Conservation (phyloP, 2,113 vertebrate species). For the Furnarius figulus region DNA sequence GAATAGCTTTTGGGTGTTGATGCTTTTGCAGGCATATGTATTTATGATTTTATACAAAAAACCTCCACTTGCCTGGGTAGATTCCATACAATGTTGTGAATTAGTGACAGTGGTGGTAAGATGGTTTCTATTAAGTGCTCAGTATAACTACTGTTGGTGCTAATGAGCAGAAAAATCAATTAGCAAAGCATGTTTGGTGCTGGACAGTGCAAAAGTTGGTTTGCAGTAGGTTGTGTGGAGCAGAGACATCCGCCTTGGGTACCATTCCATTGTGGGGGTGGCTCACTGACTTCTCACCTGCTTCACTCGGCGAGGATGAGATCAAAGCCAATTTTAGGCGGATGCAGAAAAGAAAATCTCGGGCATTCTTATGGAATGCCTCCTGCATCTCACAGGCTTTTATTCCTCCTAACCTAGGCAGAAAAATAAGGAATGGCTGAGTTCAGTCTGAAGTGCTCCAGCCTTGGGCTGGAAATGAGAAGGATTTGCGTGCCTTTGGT, state of each 20-base stretch:
- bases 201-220: constrained; percentile 1
- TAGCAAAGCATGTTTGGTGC: background rate
- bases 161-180: background rate
- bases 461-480: background rate
- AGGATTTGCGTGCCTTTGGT: background rate
- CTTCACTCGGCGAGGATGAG: background rate
- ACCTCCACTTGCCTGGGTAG: background rate
- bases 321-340: background rate
- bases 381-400: background rate
- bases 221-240: background rate
- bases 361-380: background rate
- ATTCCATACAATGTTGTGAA: background rate
- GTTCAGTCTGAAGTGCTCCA: background rate
- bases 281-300: background rate
- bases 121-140: background rate
- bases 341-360: background rate
- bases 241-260: background rate
- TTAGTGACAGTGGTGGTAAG: background rate
- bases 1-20: background rate
- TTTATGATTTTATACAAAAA: background rate
- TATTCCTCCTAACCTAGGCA: background rate
- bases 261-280: background rate
- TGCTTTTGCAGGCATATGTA: background rate
- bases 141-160: background rate
- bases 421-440: background rate